These are phyloP conservation scores for Ibidorhyncha struthersii DNA, from an alignment of 2,113 vertebrate genomes.

Conservation along the genomic window DNA sequence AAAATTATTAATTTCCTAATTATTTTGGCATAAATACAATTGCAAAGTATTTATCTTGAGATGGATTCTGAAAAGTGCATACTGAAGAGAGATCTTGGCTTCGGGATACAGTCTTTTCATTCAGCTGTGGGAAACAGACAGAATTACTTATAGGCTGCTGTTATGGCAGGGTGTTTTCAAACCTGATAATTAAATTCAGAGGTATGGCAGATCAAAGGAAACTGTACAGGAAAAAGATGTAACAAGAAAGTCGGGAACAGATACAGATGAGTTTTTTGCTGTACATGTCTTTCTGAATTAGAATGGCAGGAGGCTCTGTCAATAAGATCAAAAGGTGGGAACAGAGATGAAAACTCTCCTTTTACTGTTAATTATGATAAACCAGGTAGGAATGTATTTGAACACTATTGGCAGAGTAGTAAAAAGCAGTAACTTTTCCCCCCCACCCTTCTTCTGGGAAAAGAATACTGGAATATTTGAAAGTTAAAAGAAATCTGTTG, in stretches of 20 bases:
- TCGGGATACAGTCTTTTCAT: neutral
- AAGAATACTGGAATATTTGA: neutral
- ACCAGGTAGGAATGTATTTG: neutral
- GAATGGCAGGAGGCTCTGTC: conserved; percentile 19
- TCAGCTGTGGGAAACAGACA: neutral
- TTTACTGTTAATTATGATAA: conserved; percentile 25
- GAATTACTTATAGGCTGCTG: neutral
- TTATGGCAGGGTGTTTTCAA: neutral
- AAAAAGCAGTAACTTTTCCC: neutral
- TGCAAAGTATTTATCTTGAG: neutral
- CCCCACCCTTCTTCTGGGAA: fast-evolving
- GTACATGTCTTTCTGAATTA: conserved; percentile 24
- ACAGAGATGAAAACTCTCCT: conserved; percentile 8
- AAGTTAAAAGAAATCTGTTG: neutral
- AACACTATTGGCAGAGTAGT: neutral
- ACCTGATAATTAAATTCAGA: conserved; percentile 33
- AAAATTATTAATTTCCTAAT: neutral
- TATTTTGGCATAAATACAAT: neutral
- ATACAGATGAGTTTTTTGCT: conserved; percentile 22
- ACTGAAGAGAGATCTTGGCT: neutral
- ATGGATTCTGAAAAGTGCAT: neutral
- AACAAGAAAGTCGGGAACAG: conserved; percentile 24
- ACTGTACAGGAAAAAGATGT: neutral
- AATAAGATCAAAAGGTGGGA: conserved; percentile 37
- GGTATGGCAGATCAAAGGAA: conserved; percentile 50